Base-by-base conservation (phyloP, 2,113 vertebrate genomes). In the Suricata suricatta region DNA sequence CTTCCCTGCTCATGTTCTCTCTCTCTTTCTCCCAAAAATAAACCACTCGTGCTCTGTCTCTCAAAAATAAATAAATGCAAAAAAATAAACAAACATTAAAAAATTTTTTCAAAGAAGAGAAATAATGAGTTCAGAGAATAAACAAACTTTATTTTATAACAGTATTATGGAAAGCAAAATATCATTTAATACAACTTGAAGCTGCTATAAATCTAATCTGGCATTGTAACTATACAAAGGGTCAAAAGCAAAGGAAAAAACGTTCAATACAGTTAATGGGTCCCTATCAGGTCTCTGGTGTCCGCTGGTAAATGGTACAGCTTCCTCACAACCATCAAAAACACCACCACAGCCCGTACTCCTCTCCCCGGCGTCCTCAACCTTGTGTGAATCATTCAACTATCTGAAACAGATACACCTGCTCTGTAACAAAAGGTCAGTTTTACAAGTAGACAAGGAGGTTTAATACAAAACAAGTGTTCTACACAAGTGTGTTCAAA, bases 101-200 rank as follows among this genome's bases (percentile, higher is more conserved):
- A 60, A 9, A 21, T 57, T 57, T 60, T 60, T 60, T 60, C 57
- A 21, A 93, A 96, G 66, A 66, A 92, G 69, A 96, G 41, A 97
- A 86, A n/a, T 23, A 57, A 66, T 54, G 92, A 92, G 60, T 97
- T 97, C 98, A 98, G 98, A 99, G 99, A 99, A 99, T 99, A 99
- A 99, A 99, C 99, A 99, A 99, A 99, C 98, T 99, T 99, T 99
- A 99, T 99, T 99, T 99, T 97, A 98, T 99, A 99, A 99, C 99
- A 99, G 99, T 99, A 99, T 99, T 99, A 99, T 99, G 99, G 98
- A 98, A 98, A 99, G 98, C 96, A 99, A 99, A 99, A 98, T 98
- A 98, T 98, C 98, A 98, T 98, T 99, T 99, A 98, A 99, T 99
- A 99, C 99, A 99, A 98, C 98, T 97, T 98, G 90, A 99, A 99